phyloP scores from a whole-genome alignment of 2,888 invertebrate species.

The Pachliopta kotzebuea region DNA sequence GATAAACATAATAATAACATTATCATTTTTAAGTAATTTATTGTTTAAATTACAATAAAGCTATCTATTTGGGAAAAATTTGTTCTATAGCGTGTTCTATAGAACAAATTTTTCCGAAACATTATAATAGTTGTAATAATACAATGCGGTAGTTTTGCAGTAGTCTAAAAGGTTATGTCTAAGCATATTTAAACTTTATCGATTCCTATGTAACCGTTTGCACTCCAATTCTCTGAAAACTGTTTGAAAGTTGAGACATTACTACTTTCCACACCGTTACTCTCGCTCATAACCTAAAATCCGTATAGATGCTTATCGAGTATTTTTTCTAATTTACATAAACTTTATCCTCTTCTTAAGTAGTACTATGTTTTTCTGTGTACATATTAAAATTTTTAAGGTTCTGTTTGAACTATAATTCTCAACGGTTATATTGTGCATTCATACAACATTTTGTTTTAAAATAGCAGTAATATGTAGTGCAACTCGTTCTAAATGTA shows the following conservation, averaged over 20 bases:
- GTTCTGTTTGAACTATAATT: background rate
- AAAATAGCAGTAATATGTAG: too few species aligned
- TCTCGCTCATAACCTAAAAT: conserved; percentile 23
- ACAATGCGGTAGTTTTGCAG: conserved; percentile 10
- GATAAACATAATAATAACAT: too few species aligned
- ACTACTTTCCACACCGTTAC: conserved; percentile 26
- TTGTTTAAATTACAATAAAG: background rate
- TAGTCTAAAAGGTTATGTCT: conserved; percentile 16
- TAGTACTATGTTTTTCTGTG: too few species aligned
- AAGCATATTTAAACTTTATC: conserved; percentile 27
- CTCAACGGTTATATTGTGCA: too few species aligned
- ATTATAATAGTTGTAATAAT: background rate
- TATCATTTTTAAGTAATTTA: background rate
- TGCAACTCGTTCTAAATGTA: conserved; percentile 2
- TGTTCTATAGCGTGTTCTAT: background rate
- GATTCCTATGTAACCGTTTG: conserved; percentile 28
- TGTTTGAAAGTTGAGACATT: conserved; percentile 28
- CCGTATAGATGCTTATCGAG: conserved; percentile 18
- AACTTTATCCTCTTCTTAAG: conserved; percentile 10
- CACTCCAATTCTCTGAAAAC: conserved; percentile 27
- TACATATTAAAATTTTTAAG: background rate
- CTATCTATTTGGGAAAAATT: background rate
- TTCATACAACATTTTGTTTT: too few species aligned
- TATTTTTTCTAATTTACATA: conserved; percentile 21
- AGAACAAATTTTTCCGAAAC: background rate